Conservation (phyloP, 2,888 invertebrate species). For the Torymus tubicola region DNA sequence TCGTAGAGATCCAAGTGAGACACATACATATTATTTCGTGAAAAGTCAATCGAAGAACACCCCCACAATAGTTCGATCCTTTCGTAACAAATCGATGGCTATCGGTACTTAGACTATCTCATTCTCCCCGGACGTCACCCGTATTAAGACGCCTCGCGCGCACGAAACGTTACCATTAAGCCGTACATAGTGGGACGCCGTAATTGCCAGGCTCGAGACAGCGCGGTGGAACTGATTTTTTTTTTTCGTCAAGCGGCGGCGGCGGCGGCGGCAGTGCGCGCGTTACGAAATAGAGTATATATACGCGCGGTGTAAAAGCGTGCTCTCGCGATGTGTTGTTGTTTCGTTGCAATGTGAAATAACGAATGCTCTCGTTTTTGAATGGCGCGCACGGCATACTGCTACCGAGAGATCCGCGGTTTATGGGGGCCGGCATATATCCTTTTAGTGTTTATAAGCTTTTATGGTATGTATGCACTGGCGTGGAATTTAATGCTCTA, state of each 20-base stretch:
- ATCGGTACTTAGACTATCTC: neutral
- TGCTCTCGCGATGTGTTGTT: neutral
- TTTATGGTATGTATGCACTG: no score
- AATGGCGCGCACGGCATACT: no score
- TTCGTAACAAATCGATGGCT: conserved; percentile 17
- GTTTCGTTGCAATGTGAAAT: conserved; percentile 1
- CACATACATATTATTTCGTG: no score
- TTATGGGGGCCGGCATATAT: no score
- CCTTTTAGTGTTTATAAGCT: no score
- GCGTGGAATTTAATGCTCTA: no score
- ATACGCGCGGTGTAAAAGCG: neutral
- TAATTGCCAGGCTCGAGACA: conserved; percentile 27
- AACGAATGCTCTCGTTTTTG: no score
- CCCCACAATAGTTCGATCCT: neutral
- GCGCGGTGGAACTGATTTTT: conserved; percentile 11
- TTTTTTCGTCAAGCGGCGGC: neutral
- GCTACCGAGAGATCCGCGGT: no score
- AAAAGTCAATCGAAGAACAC: neutral
- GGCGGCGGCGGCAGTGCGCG: no score
- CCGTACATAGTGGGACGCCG: neutral
- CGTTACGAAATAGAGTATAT: neutral
- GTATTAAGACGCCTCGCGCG: conserved; percentile 24
- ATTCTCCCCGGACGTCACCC: conserved; percentile 38
- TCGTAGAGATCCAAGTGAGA: no score
- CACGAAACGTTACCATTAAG: conserved; percentile 27